These are phyloP conservation scores for Stenopsyche tienmushanensis DNA, from an alignment of 1,140 invertebrate genomes.

Conservation along the genomic window DNA sequence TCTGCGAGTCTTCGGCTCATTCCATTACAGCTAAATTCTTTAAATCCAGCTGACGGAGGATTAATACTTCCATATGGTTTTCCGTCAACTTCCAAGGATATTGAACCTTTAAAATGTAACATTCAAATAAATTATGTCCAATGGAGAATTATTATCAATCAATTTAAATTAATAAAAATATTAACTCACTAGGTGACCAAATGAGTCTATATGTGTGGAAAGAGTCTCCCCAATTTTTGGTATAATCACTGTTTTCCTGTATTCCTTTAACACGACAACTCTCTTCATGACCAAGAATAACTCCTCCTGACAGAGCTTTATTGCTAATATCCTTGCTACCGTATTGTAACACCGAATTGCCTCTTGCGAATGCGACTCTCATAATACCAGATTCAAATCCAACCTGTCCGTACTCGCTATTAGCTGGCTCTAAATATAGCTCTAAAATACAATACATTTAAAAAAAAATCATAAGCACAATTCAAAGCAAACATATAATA, in stretches of 20 bases:
- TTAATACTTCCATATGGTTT: slow-evolving; percentile 16
- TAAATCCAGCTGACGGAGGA: slow-evolving; percentile 14
- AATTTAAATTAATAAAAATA: neutral
- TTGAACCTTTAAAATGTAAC: slow-evolving; percentile 11
- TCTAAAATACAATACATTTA: slow-evolving; percentile 46
- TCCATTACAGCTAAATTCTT: neutral
- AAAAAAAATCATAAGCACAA: neutral
- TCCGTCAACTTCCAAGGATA: slow-evolving; percentile 29
- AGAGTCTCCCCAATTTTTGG: slow-evolving; percentile 2
- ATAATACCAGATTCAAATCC: slow-evolving; percentile 58
- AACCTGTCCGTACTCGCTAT: slow-evolving; percentile 53
- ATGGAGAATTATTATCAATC: neutral
- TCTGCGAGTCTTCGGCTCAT: slow-evolving; percentile 39
- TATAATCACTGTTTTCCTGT: neutral
- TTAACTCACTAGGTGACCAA: slow-evolving; percentile 23
- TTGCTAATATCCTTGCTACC: slow-evolving; percentile 12
- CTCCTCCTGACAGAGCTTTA: slow-evolving; percentile 17
- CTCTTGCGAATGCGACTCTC: slow-evolving; percentile 53
- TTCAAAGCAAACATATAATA: neutral
- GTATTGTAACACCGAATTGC: slow-evolving; percentile 42
- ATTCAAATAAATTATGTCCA: neutral
- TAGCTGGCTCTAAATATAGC: slow-evolving; percentile 58
- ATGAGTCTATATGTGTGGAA: slow-evolving; percentile 33
- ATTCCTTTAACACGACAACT: slow-evolving; percentile 17
- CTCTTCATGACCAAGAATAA: slow-evolving; percentile 17